A percentile compares a stretch with the other conserved stretches of the same genome.
phyloP scores from a whole-genome alignment of 2,113 vertebrate genomes.

The Herpailurus yagouaroundi region DNA sequence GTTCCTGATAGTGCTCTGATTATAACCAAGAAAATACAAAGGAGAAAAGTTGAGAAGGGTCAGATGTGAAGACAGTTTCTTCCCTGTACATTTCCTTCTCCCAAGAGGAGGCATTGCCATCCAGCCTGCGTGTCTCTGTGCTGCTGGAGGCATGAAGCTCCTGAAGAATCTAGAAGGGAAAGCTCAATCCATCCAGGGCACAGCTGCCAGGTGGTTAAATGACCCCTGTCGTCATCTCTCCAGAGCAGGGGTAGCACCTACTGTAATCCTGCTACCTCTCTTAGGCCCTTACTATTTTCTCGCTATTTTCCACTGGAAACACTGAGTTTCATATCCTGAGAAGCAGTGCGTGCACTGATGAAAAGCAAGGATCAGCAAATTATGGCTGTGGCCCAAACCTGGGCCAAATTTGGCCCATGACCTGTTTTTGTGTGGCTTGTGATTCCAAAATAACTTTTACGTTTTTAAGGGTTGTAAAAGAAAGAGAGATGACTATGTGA shows the following conservation, averaged over 20 bases:
- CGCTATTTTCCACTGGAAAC: neutral
- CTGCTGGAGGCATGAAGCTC: neutral
- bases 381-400: neutral
- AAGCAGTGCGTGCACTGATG: neutral
- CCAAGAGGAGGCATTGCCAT: neutral
- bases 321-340: neutral
- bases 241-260: neutral
- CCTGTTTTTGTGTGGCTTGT: neutral
- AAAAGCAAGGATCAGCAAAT: conserved; percentile 6
- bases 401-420: neutral
- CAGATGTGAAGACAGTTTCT: neutral
- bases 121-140: neutral
- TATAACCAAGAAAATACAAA: neutral
- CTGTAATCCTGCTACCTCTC: neutral
- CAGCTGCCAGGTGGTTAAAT: neutral
- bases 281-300: neutral
- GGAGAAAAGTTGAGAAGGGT: conserved; percentile 1
- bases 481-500: neutral
- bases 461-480: neutral
- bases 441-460: conserved; percentile 8
- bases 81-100: neutral
- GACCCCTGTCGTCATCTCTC: neutral
- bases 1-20: neutral
- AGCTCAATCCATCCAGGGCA: neutral
- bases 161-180: neutral